phyloP scores from a whole-genome alignment of 2,113 vertebrate genomes.

The Tretioscincus oriximinensis region DNA sequence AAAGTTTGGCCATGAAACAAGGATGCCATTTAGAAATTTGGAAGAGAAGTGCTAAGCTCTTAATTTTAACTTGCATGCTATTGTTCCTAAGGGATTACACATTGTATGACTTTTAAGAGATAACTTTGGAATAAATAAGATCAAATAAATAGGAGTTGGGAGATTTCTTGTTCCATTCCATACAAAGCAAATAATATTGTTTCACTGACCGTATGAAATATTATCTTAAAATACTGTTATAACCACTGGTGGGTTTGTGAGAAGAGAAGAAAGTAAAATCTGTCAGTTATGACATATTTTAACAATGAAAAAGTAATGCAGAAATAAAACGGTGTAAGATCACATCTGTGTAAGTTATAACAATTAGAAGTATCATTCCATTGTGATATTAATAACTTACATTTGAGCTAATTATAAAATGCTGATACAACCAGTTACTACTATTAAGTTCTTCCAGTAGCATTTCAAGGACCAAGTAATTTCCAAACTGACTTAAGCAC shows the following conservation, averaged over 20 bases:
- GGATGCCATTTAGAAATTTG: background rate
- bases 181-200: background rate
- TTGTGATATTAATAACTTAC: background rate
- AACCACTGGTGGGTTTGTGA: background rate
- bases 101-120: background rate
- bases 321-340: background rate
- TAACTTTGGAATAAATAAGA: too few species aligned
- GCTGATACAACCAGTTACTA: too few species aligned
- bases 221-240: background rate
- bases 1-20: background rate
- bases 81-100: background rate
- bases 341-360: background rate
- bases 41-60: too few species aligned
- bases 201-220: background rate
- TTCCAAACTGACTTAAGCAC: too few species aligned
- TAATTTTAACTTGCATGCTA: background rate
- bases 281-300: too few species aligned
- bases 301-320: background rate
- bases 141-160: too few species aligned
- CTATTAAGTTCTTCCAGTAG: too few species aligned
- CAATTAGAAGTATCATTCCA: background rate
- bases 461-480: too few species aligned
- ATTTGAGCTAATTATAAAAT: too few species aligned
- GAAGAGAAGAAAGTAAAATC: background rate
- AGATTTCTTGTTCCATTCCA: background rate